A percentile compares a stretch with the other conserved stretches of the same genome.
phyloP scores from a whole-genome alignment of 2,113 vertebrate species.

The Equus quagga region DNA sequence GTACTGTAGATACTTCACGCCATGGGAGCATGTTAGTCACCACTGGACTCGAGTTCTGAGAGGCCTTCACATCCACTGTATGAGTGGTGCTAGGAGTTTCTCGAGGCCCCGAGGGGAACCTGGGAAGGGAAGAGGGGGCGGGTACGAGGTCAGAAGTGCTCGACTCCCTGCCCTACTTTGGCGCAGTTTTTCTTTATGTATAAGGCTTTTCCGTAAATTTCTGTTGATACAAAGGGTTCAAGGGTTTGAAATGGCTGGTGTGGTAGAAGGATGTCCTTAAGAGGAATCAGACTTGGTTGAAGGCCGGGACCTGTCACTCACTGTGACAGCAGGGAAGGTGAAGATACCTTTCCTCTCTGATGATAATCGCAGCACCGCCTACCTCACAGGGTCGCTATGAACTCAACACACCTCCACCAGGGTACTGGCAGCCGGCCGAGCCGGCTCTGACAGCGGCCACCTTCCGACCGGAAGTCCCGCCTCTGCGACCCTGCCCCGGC shows the following conservation, averaged over 20 bases:
- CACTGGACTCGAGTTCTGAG: neutral
- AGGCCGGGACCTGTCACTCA: neutral
- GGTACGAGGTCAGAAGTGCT: neutral
- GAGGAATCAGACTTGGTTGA: neutral
- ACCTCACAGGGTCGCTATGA: neutral
- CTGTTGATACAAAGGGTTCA: neutral
- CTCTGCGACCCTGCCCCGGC: accelerated
- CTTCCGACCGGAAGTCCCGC: neutral
- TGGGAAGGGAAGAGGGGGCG: neutral
- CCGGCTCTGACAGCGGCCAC: accelerated
- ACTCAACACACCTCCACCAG: neutral
- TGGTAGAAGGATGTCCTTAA: neutral
- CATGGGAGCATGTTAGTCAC: neutral
- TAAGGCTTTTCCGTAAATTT: neutral
- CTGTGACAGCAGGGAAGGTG: neutral
- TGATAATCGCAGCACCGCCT: neutral
- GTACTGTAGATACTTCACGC: neutral
- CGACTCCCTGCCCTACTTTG: neutral
- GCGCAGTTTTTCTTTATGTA: neutral
- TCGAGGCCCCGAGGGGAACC: neutral
- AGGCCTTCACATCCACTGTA: neutral
- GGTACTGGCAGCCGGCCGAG: accelerated
- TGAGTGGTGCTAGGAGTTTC: neutral
- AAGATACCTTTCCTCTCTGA: neutral
- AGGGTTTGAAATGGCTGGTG: neutral